phyloP scores from a whole-genome alignment of 2,888 invertebrate genomes.

The Cryptosula pallasiana region DNA sequence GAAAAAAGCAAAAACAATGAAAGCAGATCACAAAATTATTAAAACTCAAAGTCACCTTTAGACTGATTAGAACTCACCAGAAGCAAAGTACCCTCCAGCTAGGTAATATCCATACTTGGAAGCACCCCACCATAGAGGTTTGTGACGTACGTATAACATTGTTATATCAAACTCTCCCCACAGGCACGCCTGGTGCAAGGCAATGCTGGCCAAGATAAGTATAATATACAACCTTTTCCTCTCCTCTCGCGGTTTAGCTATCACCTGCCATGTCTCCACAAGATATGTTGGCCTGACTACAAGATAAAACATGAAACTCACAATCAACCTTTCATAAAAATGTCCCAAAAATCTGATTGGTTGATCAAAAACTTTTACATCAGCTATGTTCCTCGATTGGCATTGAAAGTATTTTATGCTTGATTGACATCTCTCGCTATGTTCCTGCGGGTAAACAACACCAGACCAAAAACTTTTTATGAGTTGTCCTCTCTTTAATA shows the following conservation, averaged over 20 bases:
- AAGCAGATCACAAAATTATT: too few relatives aligned
- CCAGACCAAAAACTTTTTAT: too few relatives aligned
- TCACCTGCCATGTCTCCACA: slow-evolving; percentile 36
- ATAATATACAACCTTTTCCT: slow-evolving; percentile 35
- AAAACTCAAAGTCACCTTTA: neutral
- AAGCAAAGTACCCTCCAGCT: slow-evolving; percentile 41
- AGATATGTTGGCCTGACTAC: slow-evolving; percentile 34
- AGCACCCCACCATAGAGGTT: slow-evolving; percentile 45
- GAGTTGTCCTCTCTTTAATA: too few relatives aligned
- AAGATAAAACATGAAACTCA: too few relatives aligned
- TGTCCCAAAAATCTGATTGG: too few relatives aligned
- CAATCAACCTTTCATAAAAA: too few relatives aligned
- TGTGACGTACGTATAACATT: slow-evolving; percentile 42
- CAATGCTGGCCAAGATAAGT: slow-evolving; percentile 36
- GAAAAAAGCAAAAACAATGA: too few relatives aligned
- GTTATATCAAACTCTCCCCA: slow-evolving; percentile 50
- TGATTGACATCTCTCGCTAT: too few relatives aligned
- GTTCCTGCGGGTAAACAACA: too few relatives aligned
- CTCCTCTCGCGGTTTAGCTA: slow-evolving; percentile 33
- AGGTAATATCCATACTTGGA: slow-evolving; percentile 47
- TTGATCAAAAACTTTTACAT: too few relatives aligned
- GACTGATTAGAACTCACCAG: neutral
- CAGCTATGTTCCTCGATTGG: too few relatives aligned
- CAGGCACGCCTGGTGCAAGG: slow-evolving; percentile 43
- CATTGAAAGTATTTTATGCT: too few relatives aligned